Percentiles rank a stretch among this genome's conserved stretches.
These are phyloP conservation scores for Apeltes quadracus DNA, from an alignment of 2,113 vertebrate genomes.

Conservation along the genomic window DNA sequence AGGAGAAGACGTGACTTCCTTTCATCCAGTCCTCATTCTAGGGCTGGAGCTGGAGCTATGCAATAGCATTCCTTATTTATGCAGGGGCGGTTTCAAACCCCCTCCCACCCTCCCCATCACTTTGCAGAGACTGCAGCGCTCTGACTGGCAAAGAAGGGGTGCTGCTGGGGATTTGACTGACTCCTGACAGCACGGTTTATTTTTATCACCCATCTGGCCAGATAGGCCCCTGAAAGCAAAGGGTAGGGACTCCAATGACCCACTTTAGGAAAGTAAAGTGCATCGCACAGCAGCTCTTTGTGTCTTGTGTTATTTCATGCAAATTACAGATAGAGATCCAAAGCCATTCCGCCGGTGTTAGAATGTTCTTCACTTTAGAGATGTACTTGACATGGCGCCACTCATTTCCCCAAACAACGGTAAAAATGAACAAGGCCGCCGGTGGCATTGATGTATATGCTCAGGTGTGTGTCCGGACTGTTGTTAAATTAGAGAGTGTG, in stretches of 20 bases:
- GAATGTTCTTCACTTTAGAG: conserved; percentile 7
- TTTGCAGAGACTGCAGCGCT: conserved; percentile 46
- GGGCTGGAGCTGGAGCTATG: conserved; percentile 46
- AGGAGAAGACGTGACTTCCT: conserved; percentile 62
- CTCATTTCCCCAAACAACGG: conserved; percentile 8
- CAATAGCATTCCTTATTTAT: conserved; percentile 58
- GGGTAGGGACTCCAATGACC: conserved; percentile 72
- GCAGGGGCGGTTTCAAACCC: conserved; percentile 59
- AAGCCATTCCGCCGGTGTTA: conserved; percentile 16
- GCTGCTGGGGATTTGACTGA: conserved; percentile 73
- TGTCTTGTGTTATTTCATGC: conserved; percentile 61
- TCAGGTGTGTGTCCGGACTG: conserved; percentile 46
- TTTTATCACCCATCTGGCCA: conserved; percentile 81
- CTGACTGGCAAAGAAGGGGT: conserved; percentile 56
- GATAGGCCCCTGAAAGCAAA: conserved; percentile 69
- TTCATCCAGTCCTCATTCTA: conserved; percentile 56
- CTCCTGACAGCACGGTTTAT: conserved; percentile 76
- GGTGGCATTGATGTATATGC: background rate
- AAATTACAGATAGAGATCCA: conserved; percentile 45
- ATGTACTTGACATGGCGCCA: background rate
- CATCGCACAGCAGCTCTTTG: conserved; percentile 61
- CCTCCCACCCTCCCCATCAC: conserved; percentile 49
- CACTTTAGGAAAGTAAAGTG: conserved; percentile 73
- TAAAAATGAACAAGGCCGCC: background rate
- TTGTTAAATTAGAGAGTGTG: conserved; percentile 32